Evolutionary conservation across 2,888 invertebrate genomes (phyloP).

Genomic region (Hyalella azteca): DNA sequence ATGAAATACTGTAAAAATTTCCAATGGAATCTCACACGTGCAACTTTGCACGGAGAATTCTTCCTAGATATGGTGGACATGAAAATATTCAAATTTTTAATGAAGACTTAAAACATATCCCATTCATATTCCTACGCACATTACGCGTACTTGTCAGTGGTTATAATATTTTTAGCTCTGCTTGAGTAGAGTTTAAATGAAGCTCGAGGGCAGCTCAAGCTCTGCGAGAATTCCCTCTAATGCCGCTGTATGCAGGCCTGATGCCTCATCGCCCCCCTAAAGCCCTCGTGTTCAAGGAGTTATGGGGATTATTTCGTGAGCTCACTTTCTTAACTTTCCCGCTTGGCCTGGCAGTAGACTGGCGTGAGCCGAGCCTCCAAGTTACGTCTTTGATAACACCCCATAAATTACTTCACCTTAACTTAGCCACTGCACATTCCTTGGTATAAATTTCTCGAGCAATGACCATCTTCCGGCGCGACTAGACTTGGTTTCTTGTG

Average conservation of each 20-base stretch:
- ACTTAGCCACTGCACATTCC: neutral
- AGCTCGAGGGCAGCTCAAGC: no score
- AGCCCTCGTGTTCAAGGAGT: neutral
- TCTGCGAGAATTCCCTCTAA: no score
- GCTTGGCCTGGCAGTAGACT: neutral
- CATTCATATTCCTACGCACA: no score
- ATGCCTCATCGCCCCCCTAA: neutral
- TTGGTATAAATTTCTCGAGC: neutral
- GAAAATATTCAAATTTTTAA: no score
- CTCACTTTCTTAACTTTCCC: neutral
- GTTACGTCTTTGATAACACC: neutral
- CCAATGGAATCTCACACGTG: no score
- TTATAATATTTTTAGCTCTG: no score
- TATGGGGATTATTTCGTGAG: conserved; percentile 21
- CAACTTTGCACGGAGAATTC: neutral
- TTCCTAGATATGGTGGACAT: neutral
- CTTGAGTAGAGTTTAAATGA: no score
- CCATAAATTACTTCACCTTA: conserved; percentile 2
- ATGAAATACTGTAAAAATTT: no score
- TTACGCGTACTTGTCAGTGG: no score
- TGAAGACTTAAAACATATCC: no score
- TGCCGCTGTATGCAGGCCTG: neutral
- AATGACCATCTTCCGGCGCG: neutral
- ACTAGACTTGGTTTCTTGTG: neutral
- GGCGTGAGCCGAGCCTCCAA: neutral